A percentile compares a stretch with the other conserved stretches of the same genome.
These are phyloP conservation scores for Nylanderia fulva DNA, from an alignment of 1,140 invertebrate genomes.

Conservation along the genomic window DNA sequence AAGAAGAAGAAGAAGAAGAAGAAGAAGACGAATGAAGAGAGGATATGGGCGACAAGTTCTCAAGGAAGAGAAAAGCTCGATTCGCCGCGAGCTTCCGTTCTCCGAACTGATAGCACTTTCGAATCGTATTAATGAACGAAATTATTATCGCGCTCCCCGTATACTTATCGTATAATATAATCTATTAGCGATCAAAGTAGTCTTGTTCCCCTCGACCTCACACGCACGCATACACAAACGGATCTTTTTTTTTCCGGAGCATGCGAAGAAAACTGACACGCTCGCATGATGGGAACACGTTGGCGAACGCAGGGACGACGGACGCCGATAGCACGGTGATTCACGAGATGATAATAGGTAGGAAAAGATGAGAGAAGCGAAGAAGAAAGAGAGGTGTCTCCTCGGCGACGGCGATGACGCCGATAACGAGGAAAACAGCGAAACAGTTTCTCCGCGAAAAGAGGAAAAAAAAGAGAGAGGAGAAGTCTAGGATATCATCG, in stretches of 20 bases:
- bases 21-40: too few species aligned
- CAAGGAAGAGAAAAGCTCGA: neutral
- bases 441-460: slow-evolving; percentile 2
- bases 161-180: slow-evolving; percentile 38
- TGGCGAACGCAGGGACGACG: slow-evolving; percentile 52
- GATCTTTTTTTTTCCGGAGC: slow-evolving; percentile 49
- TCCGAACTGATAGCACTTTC: neutral
- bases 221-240: neutral
- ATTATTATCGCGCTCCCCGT: slow-evolving; percentile 17
- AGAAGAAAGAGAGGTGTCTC: neutral
- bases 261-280: slow-evolving; percentile 60
- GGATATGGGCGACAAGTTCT: neutral
- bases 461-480: slow-evolving; percentile 8
- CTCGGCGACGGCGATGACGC: slow-evolving; percentile 44
- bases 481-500: slow-evolving; percentile 75
- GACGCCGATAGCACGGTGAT: slow-evolving; percentile 58
- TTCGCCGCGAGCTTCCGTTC: slow-evolving; percentile 16
- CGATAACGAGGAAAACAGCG: slow-evolving; percentile 42
- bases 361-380: slow-evolving; percentile 52
- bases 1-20: neutral
- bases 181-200: slow-evolving; percentile 54
- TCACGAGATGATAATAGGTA: slow-evolving; percentile 65
- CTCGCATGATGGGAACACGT: slow-evolving; percentile 65
- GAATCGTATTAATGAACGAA: slow-evolving; percentile 27
- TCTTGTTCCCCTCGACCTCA: neutral